Evolutionary conservation across 1,140 invertebrate species (phyloP).

Genomic region (Brachionus manjavacas): DNA sequence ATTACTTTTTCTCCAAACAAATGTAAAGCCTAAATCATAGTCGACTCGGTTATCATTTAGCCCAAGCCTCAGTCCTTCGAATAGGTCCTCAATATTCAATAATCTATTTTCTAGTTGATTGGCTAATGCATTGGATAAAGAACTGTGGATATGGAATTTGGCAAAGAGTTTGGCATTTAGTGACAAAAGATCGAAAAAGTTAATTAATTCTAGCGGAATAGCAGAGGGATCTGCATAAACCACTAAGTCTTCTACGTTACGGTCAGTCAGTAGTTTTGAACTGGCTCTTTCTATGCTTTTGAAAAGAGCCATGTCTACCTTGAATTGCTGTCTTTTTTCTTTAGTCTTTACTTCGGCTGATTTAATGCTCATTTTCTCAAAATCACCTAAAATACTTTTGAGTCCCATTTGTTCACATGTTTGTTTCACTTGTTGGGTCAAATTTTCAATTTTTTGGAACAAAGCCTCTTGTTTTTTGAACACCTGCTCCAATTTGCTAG

Average conservation of each 20-base stretch:
- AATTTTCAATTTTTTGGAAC: neutral
- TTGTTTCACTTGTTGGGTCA: neutral
- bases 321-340: neutral
- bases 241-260: slow-evolving; percentile 10
- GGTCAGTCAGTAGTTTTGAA: neutral
- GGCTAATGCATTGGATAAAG: neutral
- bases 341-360: neutral
- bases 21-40: slow-evolving; percentile 38
- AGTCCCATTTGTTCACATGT: neutral
- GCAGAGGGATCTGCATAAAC: neutral
- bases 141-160: neutral
- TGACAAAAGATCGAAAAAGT: neutral
- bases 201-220: neutral
- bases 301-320: neutral
- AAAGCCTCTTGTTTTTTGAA: neutral
- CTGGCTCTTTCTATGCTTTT: neutral
- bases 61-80: neutral
- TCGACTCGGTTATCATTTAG: neutral
- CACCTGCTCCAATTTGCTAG: neutral
- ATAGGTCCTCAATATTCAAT: neutral
- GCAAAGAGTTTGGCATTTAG: neutral
- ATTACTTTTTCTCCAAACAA: slow-evolving; percentile 34
- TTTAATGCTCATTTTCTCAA: neutral
- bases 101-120: neutral
- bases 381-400: neutral